Conservation (phyloP, 2,888 invertebrate genomes). For the Agonopterix alstromeriana region DNA sequence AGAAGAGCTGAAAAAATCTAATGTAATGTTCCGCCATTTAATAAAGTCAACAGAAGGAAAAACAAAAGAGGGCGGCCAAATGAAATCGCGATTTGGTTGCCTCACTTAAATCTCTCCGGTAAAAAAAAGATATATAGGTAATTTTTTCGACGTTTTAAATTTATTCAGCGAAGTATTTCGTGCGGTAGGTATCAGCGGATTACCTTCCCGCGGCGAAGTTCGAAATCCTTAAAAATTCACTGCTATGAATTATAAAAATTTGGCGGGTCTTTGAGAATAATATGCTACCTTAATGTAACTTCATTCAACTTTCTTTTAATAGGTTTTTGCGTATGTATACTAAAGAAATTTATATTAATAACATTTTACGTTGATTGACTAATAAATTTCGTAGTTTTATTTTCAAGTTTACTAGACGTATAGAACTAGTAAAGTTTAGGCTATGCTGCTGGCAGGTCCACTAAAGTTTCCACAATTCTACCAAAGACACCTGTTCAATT, state of each 20-base stretch:
- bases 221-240: slow-evolving; percentile 32
- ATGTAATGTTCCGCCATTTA: slow-evolving; percentile 6
- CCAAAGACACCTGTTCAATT: background rate
- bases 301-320: slow-evolving; percentile 9
- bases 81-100: slow-evolving; percentile 10
- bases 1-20: slow-evolving; percentile 1
- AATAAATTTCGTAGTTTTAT: too few species aligned
- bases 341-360: too few species aligned
- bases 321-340: slow-evolving; percentile 1
- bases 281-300: slow-evolving; percentile 5
- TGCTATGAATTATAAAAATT: slow-evolving; percentile 48
- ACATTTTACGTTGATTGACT: too few species aligned
- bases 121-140: slow-evolving; percentile 25
- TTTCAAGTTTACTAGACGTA: too few species aligned
- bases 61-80: slow-evolving; percentile 6
- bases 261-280: slow-evolving; percentile 10
- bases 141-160: slow-evolving; percentile 30
- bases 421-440: too few species aligned
- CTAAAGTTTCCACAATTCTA: background rate
- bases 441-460: too few species aligned
- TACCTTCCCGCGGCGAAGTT: slow-evolving; percentile 26
- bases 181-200: slow-evolving; percentile 39
- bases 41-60: slow-evolving; percentile 13
- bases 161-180: slow-evolving; percentile 33
- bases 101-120: slow-evolving; percentile 16